Base-by-base conservation (phyloP, 2,888 invertebrate genomes). In the Thysanoteuthis rhombus region DNA sequence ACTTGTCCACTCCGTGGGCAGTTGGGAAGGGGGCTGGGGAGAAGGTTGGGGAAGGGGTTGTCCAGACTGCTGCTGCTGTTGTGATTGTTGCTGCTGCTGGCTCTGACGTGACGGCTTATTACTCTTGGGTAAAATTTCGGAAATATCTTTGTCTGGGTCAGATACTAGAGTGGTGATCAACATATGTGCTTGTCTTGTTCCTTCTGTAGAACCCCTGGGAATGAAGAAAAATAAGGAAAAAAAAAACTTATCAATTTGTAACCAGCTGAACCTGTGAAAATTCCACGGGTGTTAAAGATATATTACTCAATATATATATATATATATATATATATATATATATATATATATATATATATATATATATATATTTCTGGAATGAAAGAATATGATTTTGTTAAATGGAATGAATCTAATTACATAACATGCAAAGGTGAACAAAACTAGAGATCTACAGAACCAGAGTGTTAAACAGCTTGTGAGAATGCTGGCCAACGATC, bases 101-200 rank as follows among this genome's bases (percentile, higher is more conserved):
- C 93, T 93, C 92, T 94, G 94, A 42, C 47, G 90, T 39, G 93
- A 40, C 22, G 75, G 92, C 40, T 90, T 93, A 45, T 94, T 93
- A 94, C 93, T 89, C 94, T 96, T 96, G 25, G 95, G 95, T 92
- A 96, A 93, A 52, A 96, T 95, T 93, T 96, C 96, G n/a, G 95
- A 95, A 58, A 97, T 94, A 92, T 97, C 97, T 93, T 96, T 96
- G 95, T 99, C 99, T 12, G 99, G 99, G 97, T 99, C 99, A 97
- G 99, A 98, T 96, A 99, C 98, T 96, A 99, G 98, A 25, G 99
- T 98, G 91, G 98, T 98, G 95, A 99, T 99, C 96, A 99, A 98
- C 95, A 98, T 98, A 96, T 99, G 98, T 93, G 99, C 99, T 97
- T 99, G 99, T 97, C 98, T 98, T 0, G 98, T 99, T 19, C 99